Percentiles rank a stretch among this genome's conserved stretches.
These are phyloP conservation scores for Leguminivora glycinivorella DNA, from an alignment of 1,140 invertebrate species.

Conservation along the genomic window DNA sequence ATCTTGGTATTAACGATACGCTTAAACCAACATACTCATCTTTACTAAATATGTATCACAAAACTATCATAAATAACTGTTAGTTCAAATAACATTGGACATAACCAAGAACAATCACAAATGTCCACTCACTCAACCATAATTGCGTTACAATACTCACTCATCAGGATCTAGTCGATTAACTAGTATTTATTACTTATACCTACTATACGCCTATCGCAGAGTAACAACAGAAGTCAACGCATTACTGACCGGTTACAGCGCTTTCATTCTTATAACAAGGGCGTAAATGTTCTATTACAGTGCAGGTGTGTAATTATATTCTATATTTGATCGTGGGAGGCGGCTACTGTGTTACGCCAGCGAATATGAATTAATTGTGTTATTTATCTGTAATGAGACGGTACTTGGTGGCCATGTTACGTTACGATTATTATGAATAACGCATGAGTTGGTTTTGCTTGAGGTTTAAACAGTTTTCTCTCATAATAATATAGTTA, in stretches of 20 bases:
- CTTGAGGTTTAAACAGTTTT: neutral
- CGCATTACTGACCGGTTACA: neutral
- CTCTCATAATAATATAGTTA: neutral
- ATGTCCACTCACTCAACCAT: neutral
- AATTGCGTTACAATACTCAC: slow-evolving; percentile 17
- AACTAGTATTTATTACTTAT: slow-evolving; percentile 12
- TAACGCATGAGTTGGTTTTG: neutral
- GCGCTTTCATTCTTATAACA: neutral
- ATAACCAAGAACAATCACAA: slow-evolving; percentile 7
- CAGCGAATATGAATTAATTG: slow-evolving; percentile 20
- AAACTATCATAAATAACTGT: neutral
- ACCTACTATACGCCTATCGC: slow-evolving; percentile 10
- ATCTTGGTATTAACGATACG: too few species aligned
- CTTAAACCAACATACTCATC: neutral
- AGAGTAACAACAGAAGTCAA: slow-evolving; percentile 1
- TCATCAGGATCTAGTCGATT: slow-evolving; percentile 7
- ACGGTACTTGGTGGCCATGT: slow-evolving; percentile 9
- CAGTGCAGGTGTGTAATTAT: slow-evolving; percentile 9
- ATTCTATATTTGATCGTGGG: slow-evolving; percentile 20
- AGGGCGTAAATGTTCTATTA: neutral
- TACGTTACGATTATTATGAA: slow-evolving; percentile 19
- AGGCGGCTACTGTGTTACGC: slow-evolving; percentile 21
- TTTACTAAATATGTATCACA: neutral
- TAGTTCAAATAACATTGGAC: neutral
- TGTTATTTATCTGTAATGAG: slow-evolving; percentile 28